A percentile compares a stretch with the other conserved stretches of the same genome.
phyloP scores from a whole-genome alignment of 2,113 vertebrate species.

The Arvicanthis niloticus region DNA sequence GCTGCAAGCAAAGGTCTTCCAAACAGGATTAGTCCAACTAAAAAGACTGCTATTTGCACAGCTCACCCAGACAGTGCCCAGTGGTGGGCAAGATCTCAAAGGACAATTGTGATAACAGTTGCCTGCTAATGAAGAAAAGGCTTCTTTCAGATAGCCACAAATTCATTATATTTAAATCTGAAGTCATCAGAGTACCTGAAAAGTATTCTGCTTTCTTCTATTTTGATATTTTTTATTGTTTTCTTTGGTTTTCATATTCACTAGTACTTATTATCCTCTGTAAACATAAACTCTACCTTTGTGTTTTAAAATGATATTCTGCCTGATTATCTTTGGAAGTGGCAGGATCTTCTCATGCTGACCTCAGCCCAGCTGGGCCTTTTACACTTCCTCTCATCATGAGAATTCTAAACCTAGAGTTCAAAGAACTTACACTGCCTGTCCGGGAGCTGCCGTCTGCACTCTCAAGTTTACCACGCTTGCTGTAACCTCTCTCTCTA shows the following conservation, averaged over 20 bases:
- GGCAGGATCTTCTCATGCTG: not conserved
- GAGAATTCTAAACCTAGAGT: conserved; percentile 20
- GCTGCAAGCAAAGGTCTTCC: conserved; percentile 30
- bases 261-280: conserved; percentile 11
- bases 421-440: not conserved
- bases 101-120: not conserved
- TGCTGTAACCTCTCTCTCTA: not conserved
- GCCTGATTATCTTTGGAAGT: conserved; percentile 7
- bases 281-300: not conserved
- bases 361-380: not conserved
- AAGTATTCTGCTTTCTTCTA: not conserved
- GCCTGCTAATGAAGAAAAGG: not conserved
- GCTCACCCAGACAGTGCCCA: not conserved
- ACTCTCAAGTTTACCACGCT: not conserved
- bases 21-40: not conserved
- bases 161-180: conserved; percentile 9
- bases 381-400: conserved; percentile 11
- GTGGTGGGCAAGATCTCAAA: not conserved
- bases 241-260: not conserved
- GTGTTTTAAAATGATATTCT: conserved; percentile 35
- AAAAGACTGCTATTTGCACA: not conserved
- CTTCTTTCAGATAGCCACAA: not conserved
- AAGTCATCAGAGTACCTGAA: not conserved
- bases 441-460: not conserved
- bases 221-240: conserved; percentile 32